phyloP scores from a whole-genome alignment of 2,113 vertebrate genomes.

The Sebastes schlegelii region DNA sequence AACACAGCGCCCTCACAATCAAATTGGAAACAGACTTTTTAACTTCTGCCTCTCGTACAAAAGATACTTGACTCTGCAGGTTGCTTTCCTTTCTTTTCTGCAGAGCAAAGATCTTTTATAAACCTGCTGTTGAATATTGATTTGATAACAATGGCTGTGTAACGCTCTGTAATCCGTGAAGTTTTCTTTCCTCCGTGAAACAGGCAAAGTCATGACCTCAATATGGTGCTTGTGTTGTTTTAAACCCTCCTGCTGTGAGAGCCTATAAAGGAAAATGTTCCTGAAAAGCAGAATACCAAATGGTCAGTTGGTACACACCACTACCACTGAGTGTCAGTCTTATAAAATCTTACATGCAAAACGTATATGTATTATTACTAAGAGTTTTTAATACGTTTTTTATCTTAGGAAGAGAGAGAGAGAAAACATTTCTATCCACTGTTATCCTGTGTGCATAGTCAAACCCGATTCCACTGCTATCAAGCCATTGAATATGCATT shows the following conservation, averaged over 20 bases:
- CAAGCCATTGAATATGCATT: too few relatives aligned
- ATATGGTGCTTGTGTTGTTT: slow-evolving; percentile 18
- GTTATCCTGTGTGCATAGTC: too few relatives aligned
- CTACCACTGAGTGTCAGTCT: neutral
- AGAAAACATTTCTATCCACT: neutral
- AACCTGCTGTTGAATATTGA: slow-evolving; percentile 42
- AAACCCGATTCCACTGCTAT: too few relatives aligned
- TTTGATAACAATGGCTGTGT: slow-evolving; percentile 24
- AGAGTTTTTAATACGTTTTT: neutral
- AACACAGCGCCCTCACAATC: slow-evolving; percentile 43
- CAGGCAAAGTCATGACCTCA: slow-evolving; percentile 36
- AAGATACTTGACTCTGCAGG: slow-evolving; percentile 30
- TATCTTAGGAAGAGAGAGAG: neutral
- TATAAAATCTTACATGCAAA: neutral
- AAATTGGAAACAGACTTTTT: slow-evolving; percentile 69
- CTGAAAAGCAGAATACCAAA: slow-evolving; percentile 6
- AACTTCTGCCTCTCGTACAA: slow-evolving; percentile 13
- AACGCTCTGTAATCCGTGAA: neutral
- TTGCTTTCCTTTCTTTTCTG: slow-evolving; percentile 27
- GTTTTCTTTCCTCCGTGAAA: slow-evolving; percentile 31
- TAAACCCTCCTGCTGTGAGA: slow-evolving; percentile 32
- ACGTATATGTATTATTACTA: neutral
- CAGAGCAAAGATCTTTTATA: slow-evolving; percentile 40
- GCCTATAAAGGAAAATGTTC: slow-evolving; percentile 25
- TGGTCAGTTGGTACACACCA: neutral